A percentile compares a stretch with the other conserved stretches of the same genome.
Conservation (phyloP, 2,113 vertebrate species). For the Reinhardtius hippoglossoides region DNA sequence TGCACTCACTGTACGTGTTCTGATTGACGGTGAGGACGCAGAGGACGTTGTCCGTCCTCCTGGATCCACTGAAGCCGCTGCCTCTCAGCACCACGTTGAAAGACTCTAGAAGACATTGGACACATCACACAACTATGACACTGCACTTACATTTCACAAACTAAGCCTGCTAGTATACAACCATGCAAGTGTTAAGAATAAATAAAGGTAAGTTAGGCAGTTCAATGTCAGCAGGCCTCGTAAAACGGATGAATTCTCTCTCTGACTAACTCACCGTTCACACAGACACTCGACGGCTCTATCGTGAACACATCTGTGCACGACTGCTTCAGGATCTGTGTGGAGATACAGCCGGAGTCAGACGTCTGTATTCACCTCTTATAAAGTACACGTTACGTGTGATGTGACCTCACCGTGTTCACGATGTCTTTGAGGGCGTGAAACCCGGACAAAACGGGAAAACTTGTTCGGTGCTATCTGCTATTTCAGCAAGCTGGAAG, state of each 20-base stretch:
- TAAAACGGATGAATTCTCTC: not conserved
- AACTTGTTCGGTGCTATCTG: conserved; percentile 91
- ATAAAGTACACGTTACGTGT: not conserved
- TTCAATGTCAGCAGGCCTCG: no score
- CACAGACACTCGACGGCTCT: conserved; percentile 91
- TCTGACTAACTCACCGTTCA: conserved; percentile 87
- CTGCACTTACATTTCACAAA: no score
- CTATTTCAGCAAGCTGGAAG: conserved; percentile 90
- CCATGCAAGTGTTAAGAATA: no score
- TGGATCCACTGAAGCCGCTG: conserved; percentile 85
- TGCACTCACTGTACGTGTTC: conserved; percentile 77
- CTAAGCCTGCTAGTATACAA: no score
- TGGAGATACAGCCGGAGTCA: conserved; percentile 4
- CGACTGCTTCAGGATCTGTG: conserved; percentile 91
- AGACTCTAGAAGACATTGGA: conserved; percentile 83
- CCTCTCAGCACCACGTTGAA: conserved; percentile 91
- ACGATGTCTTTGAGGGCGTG: conserved; percentile 93
- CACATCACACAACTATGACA: not conserved
- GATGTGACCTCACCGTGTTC: conserved; percentile 87
- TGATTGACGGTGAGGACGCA: conserved; percentile 87
- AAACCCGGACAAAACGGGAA: conserved; percentile 94
- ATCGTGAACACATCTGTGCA: conserved; percentile 90
- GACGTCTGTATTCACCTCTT: not conserved
- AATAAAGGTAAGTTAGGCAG: no score
- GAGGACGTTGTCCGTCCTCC: conserved; percentile 73